These are phyloP conservation scores for Bombus haemorrhoidalis DNA, from an alignment of 1,140 invertebrate genomes.

Conservation along the genomic window DNA sequence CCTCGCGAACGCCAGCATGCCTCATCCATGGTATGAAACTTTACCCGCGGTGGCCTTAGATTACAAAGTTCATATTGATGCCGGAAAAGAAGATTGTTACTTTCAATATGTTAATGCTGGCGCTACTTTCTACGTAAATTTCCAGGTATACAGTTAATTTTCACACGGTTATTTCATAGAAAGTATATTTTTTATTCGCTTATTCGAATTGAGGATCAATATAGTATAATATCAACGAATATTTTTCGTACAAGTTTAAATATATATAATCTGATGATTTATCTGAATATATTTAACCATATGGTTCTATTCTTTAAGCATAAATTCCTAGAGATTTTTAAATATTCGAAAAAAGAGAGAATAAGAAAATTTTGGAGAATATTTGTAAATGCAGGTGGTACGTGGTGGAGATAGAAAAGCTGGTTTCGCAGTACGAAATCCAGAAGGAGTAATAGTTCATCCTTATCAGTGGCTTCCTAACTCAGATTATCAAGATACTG, in stretches of 20 bases:
- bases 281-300: neutral
- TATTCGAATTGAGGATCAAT: neutral
- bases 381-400: conserved; percentile 85
- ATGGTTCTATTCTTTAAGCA: neutral
- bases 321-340: neutral
- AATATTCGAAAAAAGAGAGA: neutral
- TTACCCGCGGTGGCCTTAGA: conserved; percentile 96
- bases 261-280: neutral
- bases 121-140: conserved; percentile 96
- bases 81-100: conserved; percentile 97
- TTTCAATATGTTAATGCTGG: conserved; percentile 95
- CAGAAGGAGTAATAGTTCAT: conserved; percentile 91
- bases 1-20: conserved; percentile 61
- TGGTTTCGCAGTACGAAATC: conserved; percentile 94
- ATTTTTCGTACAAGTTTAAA: neutral
- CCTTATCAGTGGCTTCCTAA: conserved; percentile 95
- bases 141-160: conserved; percentile 88
- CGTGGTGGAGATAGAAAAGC: conserved; percentile 96
- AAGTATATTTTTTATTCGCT: neutral
- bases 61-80: conserved; percentile 96
- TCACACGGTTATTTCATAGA: neutral
- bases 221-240: neutral
- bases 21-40: conserved; percentile 89
- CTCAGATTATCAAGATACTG: conserved; percentile 93
- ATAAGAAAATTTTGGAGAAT: neutral